A percentile compares a stretch with the other conserved stretches of the same genome.
Conservation (phyloP, 2,113 vertebrate genomes). For the Myotis yumanensis region DNA sequence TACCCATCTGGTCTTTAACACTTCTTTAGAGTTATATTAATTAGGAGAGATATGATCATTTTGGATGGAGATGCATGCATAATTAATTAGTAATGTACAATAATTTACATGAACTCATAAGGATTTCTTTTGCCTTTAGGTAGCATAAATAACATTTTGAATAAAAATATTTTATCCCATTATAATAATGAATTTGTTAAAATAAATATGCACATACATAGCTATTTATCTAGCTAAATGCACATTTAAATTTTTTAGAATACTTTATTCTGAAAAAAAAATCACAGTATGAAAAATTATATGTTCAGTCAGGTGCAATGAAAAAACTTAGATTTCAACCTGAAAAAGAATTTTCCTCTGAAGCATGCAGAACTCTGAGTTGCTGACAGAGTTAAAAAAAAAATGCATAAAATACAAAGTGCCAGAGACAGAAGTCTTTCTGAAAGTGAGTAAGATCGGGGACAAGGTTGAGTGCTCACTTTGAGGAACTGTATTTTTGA, state of each 20-base stretch:
- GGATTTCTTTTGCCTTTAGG: not conserved
- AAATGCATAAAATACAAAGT: not conserved
- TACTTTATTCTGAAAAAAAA: not conserved
- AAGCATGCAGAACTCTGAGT: not conserved
- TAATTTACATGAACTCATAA: not conserved
- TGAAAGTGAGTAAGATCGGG: not conserved
- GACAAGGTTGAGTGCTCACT: rapidly evolving
- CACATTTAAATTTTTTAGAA: not conserved
- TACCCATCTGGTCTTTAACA: not conserved
- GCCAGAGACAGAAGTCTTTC: not conserved
- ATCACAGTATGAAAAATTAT: not conserved
- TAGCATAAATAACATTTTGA: not conserved
- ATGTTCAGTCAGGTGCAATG: not conserved
- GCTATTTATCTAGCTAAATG: too few species aligned
- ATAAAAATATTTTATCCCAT: not conserved
- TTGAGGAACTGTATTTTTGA: not conserved
- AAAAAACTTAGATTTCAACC: not conserved
- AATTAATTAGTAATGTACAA: not conserved
- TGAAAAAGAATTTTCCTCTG: not conserved
- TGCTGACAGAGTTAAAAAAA: not conserved
- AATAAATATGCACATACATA: not conserved
- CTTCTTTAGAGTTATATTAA: not conserved
- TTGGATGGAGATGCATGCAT: not conserved
- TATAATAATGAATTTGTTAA: not conserved
- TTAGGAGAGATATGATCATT: not conserved